Conservation (phyloP, 2,797 vertebrate genomes). For the Gambelia wislizenii region DNA sequence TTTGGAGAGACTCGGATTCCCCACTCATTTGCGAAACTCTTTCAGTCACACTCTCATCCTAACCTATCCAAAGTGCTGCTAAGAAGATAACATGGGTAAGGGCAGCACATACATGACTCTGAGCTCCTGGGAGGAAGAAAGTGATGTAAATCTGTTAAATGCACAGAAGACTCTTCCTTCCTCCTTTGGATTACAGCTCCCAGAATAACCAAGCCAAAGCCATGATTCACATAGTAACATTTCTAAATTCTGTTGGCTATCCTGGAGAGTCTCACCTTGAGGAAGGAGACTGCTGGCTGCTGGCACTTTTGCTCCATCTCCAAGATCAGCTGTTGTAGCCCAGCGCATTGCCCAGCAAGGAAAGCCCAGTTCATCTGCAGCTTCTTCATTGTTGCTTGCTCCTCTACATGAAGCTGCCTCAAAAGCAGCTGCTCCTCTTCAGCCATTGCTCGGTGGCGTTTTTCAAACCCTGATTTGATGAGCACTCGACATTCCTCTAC, state of each 20-base stretch:
- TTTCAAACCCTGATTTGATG: constrained; percentile 17
- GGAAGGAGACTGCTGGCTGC: constrained; percentile 44
- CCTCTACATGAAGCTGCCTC: constrained; percentile 36
- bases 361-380: background rate
- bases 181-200: background rate
- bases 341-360: background rate
- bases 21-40: background rate
- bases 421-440: constrained; percentile 34
- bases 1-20: background rate
- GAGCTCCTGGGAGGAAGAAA: background rate
- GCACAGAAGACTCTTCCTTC: background rate
- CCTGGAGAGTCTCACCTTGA: background rate
- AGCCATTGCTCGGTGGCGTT: background rate
- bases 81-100: background rate
- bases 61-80: background rate
- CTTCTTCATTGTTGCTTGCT: constrained; percentile 4
- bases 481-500: background rate
- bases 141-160: background rate
- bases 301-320: constrained; percentile 29
- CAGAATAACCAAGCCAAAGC: too few species aligned
- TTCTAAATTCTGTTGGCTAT: background rate
- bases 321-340: constrained; percentile 1
- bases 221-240: too few species aligned
- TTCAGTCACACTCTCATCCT: background rate
- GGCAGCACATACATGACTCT: background rate